Evolutionary conservation across 2,888 invertebrate species (phyloP), one percentile per base, ranked within the genome.

Genomic region (Oxycera nigricornis): DNA sequence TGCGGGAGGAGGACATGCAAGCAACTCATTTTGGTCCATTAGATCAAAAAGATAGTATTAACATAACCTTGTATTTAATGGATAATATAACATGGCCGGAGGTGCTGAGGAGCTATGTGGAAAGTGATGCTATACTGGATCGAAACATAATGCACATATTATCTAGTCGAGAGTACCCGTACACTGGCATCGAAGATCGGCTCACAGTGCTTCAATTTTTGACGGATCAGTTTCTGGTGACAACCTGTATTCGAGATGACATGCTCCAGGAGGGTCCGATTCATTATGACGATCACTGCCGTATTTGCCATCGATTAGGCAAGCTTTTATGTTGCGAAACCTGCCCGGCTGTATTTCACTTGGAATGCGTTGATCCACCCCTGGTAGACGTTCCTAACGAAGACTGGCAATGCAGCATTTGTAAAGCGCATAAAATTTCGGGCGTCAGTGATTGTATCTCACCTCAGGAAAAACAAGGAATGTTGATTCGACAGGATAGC

Each of bases 71-170:
- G 73, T 97, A 94, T 87, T 90, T 97, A 81, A 91, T 97, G 81
- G 99, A 99, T 87, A 90, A 93, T 73, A 91, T 98, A 87, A 97
- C 98, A 67, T 99, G 98, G 95, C 96, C 97, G 52, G 98, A 98
- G 87, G 91, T 95, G 65, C 86, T 97, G 77, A 88, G 95, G 78
- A 89, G 92, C 65, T 98, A 95, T 86, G 91, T 98, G 26, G 96
- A 97, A 85, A 96, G 96, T 88, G 97, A 96, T 86, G 90, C 89
- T 81, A 87, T 87, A 74, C 94, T 94, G 85, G 93, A 94, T 86
- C 89, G 90, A 77, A 88, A 88, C 81, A 90, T 94, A 77, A 86
- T 93, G 75, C 87, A 89, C 78, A 90, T 93, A 79, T 86, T 95
- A 77, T 89, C 89, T 79, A 89, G 88, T 35, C 90, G 90, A 80